Evolutionary conservation across 2,888 invertebrate species (phyloP).

Genomic region (Amblyteles armatorius): DNA sequence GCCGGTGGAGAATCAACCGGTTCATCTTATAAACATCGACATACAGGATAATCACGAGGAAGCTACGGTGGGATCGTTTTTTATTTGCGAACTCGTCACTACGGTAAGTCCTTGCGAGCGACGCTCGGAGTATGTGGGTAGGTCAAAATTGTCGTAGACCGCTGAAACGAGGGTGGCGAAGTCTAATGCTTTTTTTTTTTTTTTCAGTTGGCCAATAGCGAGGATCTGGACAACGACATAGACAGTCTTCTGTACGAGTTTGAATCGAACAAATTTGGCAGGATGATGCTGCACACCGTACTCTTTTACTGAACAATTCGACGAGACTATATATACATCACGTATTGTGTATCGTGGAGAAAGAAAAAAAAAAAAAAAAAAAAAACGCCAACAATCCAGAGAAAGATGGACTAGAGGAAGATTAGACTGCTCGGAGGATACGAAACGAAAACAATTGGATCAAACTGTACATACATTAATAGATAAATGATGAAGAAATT

Average conservation of each 20-base stretch:
- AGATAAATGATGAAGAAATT: slow-evolving; percentile 25
- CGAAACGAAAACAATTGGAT: slow-evolving; percentile 19
- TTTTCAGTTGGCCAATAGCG: slow-evolving; percentile 92
- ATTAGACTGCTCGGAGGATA: slow-evolving; percentile 1
- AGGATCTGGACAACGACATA: slow-evolving; percentile 98
- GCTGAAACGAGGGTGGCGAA: background rate
- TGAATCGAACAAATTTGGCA: slow-evolving; percentile 92
- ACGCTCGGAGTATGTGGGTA: background rate
- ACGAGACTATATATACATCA: slow-evolving; percentile 12
- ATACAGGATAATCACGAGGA: slow-evolving; percentile 99
- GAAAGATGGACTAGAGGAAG: background rate
- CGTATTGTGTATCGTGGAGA: slow-evolving; percentile 17
- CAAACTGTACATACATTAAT: slow-evolving; percentile 27
- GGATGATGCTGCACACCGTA: slow-evolving; percentile 96
- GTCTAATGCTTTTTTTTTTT: slow-evolving; percentile 36
- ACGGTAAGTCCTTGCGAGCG: slow-evolving; percentile 86
- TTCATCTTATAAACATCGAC: slow-evolving; percentile 99
- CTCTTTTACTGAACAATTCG: slow-evolving; percentile 93
- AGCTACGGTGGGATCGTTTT: slow-evolving; percentile 98
- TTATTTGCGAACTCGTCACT: slow-evolving; percentile 97
- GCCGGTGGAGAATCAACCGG: slow-evolving; percentile 93
- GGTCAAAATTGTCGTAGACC: too few species aligned
- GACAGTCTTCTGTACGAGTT: slow-evolving; percentile 98
- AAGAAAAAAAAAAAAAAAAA: slow-evolving; percentile 5
- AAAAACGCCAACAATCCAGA: background rate